Evolutionary conservation across 2,888 invertebrate genomes (phyloP).

Genomic region (Orthonychiurus folsomi): DNA sequence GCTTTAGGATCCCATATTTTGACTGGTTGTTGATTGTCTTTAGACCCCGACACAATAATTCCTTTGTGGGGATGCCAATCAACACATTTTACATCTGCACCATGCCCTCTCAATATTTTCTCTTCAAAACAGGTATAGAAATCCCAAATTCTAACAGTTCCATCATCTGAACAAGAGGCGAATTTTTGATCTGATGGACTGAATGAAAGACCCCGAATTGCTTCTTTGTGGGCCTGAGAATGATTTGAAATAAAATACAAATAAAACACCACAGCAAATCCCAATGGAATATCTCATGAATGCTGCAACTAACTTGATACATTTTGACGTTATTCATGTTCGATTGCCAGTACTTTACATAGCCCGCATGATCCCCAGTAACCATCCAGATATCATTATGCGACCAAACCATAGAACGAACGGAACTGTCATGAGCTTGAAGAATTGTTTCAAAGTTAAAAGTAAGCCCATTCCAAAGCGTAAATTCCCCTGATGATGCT

Average conservation of each 20-base stretch:
- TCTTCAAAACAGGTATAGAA: constrained; percentile 96
- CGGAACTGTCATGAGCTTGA: constrained; percentile 99
- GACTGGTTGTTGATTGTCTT: constrained; percentile 98
- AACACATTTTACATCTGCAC: constrained; percentile 97
- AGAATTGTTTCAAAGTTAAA: constrained; percentile 99
- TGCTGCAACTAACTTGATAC: constrained; percentile 60
- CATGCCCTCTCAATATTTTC: constrained; percentile 84
- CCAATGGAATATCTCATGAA: neutral
- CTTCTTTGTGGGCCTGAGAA: constrained; percentile 93
- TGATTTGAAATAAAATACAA: constrained; percentile 9
- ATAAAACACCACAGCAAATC: neutral
- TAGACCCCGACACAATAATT: constrained; percentile 93
- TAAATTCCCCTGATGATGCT: constrained; percentile 98
- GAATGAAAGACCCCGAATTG: constrained; percentile 98
- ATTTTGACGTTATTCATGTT: constrained; percentile 99
- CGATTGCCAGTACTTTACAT: constrained; percentile 99
- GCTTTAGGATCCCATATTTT: constrained; percentile 99
- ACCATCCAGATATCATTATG: constrained; percentile 99
- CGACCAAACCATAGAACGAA: constrained; percentile 99
- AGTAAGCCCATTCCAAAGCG: constrained; percentile 99
- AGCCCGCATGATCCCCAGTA: constrained; percentile 96
- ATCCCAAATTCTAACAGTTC: constrained; percentile 97
- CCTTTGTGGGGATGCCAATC: constrained; percentile 99
- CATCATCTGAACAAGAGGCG: constrained; percentile 98
- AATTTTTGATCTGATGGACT: constrained; percentile 98